Evolutionary conservation across 2,113 vertebrate genomes (phyloP).

Genomic region (Uropsilus gracilis): DNA sequence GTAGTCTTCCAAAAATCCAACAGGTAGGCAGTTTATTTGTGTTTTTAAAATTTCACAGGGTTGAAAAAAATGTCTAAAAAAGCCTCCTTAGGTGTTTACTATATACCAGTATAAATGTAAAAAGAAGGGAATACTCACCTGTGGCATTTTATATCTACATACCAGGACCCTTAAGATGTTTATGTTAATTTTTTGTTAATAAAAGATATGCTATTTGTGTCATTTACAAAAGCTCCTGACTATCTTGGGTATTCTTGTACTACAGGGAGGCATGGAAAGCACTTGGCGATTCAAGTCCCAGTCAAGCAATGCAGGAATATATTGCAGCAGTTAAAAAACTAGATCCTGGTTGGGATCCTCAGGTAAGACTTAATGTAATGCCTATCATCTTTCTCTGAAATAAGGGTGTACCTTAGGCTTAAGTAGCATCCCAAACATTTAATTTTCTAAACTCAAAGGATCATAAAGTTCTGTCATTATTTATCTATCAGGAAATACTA

Average conservation of each 20-base stretch:
- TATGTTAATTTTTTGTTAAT: neutral
- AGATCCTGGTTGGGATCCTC: slow-evolving; percentile 92
- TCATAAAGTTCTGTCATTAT: neutral
- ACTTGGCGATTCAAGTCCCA: slow-evolving; percentile 91
- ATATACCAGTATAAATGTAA: neutral
- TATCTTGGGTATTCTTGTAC: slow-evolving; percentile 63
- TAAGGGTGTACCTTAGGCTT: neutral
- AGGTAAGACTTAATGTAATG: slow-evolving; percentile 85
- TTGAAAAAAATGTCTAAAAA: neutral
- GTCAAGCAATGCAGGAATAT: slow-evolving; percentile 97
- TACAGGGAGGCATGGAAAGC: slow-evolving; percentile 98
- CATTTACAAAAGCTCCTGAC: neutral
- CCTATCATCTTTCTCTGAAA: neutral
- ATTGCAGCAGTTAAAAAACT: slow-evolving; percentile 92
- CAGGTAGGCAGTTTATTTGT: neutral
- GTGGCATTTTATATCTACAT: neutral
- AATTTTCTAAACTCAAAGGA: slow-evolving; percentile 33
- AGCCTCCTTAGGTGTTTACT: neutral
- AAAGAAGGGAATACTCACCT: neutral
- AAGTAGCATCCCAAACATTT: slow-evolving; percentile 38
- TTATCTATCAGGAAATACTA: neutral
- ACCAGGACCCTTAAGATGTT: neutral
- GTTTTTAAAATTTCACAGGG: neutral
- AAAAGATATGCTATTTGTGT: neutral
- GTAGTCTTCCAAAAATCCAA: slow-evolving; percentile 28